Evolutionary conservation across 2,797 vertebrate species (phyloP).

Genomic region (Phataginus tricuspis): DNA sequence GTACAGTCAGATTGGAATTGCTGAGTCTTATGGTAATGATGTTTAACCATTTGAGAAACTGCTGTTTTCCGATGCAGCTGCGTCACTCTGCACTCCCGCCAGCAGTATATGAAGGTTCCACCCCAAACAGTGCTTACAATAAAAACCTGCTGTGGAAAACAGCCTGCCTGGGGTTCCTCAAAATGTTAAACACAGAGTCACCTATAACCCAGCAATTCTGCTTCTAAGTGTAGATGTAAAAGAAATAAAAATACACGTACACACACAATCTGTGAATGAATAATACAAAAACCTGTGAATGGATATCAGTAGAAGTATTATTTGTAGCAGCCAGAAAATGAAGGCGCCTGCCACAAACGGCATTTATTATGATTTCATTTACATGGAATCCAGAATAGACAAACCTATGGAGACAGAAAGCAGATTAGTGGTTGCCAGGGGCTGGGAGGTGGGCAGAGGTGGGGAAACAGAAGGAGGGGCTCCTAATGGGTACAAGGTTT

Average conservation of each 20-base stretch:
- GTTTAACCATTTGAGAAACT: background rate
- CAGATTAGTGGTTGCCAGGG: background rate
- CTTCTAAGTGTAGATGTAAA: background rate
- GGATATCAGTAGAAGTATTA: background rate
- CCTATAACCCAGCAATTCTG: background rate
- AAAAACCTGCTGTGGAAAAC: background rate
- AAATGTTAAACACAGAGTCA: background rate
- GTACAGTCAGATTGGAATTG: background rate
- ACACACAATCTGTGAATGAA: background rate
- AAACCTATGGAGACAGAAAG: background rate
- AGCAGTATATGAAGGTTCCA: no score
- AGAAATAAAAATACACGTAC: background rate
- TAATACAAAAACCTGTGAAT: background rate
- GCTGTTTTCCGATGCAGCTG: background rate
- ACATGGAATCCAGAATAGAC: background rate
- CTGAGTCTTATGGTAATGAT: background rate
- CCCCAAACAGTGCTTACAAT: background rate
- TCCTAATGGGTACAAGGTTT: background rate
- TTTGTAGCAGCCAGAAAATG: background rate
- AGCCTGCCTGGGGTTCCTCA: background rate
- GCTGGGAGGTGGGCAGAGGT: background rate
- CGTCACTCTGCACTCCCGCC: no score
- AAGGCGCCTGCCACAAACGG: background rate
- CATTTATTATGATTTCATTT: background rate
- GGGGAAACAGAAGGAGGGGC: background rate